Base-by-base conservation (phyloP, 92 coral and sea anemone species). In the Metridium senile region DNA sequence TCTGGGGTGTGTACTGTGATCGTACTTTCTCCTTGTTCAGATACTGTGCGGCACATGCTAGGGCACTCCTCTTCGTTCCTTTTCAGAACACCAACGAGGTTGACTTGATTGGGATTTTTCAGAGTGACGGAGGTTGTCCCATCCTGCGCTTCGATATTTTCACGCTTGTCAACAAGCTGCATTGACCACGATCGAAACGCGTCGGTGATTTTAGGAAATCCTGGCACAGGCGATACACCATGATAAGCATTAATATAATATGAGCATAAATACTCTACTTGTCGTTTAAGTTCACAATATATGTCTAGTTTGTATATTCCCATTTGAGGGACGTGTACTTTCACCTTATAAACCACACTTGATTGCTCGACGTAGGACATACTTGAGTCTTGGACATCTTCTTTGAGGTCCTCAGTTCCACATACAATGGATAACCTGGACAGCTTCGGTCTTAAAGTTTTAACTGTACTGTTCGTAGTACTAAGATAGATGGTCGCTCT, bases 271-370 rank as follows among this genome's bases (percentile, higher is more conserved):
- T 84, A 91, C 74, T 72, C 80, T 16, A 77, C 29, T 32, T 63
- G 80, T 19, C 77, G 87, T 28, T 57, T 31, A 51, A 59, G 78
- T 54, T 79, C 87, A 54, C 89, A 90, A 43, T 81, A 89, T 64
- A 91, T 21, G 66, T 79, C 78, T 17, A 91, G 83, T 46, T 83
- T 89, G 62, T 89, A 89, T 62, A 84, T 89, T 1, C 97, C 97
- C 65, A 79, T 76, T 54, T 77, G 72, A 20, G 97, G 97, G 35
- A 88, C 79, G 76, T 91, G 93, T 23, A 71, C 86, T 59, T 83
- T 89, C 45, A 91, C 81, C 20, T 63, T 77, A 54, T 85, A 91
- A 9, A 72, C 75, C 28, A 63, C 66, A 0, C 79, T 86, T 66
- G 64, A 70, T 77, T 86, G 82, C 20, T 89, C 86, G 17, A 78